Evolutionary conservation across 1,140 invertebrate species (phyloP).

Genomic region (Glomeris maerens): DNA sequence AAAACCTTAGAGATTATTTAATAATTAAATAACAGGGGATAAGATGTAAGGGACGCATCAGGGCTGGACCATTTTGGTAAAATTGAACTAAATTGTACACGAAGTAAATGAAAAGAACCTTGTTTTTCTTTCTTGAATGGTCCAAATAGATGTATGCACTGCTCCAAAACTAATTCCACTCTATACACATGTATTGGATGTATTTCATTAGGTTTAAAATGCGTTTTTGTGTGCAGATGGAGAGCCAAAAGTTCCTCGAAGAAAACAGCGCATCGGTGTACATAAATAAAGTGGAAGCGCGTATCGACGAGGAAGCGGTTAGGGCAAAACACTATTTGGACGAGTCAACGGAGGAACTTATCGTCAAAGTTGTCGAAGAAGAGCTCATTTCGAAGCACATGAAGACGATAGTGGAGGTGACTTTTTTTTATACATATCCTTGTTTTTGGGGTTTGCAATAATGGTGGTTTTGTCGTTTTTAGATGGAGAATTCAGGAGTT

Average conservation of each 20-base stretch:
- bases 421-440: constrained; percentile 12
- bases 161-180: too few relatives aligned
- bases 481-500: constrained; percentile 99
- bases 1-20: too few relatives aligned
- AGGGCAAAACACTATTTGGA: constrained; percentile 95
- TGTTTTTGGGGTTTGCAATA: constrained; percentile 10
- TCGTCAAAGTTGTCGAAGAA: constrained; percentile 93
- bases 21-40: too few relatives aligned
- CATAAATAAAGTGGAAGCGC: constrained; percentile 93
- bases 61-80: too few relatives aligned
- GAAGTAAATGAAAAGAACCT: too few relatives aligned
- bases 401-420: constrained; percentile 91
- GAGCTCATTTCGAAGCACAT: constrained; percentile 97
- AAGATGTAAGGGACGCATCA: too few relatives aligned
- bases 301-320: constrained; percentile 94
- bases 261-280: constrained; percentile 99
- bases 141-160: too few relatives aligned
- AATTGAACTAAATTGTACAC: too few relatives aligned
- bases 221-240: constrained; percentile 48
- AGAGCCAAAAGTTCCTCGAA: constrained; percentile 95
- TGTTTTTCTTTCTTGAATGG: too few relatives aligned
- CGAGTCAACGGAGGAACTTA: constrained; percentile 83
- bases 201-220: constrained; percentile 13
- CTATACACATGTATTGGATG: neutral
- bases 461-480: constrained; percentile 7